A percentile compares a stretch with the other conserved stretches of the same genome.
These are phyloP conservation scores for Abrostola tripartita DNA, from an alignment of 2,888 invertebrate species.

Conservation along the genomic window DNA sequence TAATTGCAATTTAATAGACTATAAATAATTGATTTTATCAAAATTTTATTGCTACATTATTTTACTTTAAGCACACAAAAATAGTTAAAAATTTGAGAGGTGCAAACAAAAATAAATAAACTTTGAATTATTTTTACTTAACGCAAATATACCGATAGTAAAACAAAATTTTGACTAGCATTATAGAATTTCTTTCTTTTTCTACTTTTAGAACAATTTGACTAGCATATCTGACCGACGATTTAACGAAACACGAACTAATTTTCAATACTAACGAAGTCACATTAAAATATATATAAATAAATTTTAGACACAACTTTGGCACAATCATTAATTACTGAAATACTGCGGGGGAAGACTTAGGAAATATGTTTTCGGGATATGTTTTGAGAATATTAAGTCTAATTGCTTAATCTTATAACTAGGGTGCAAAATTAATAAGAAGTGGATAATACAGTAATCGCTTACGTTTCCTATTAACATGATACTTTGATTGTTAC, in stretches of 20 bases:
- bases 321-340: slow-evolving; percentile 82
- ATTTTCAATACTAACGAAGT: slow-evolving; percentile 63
- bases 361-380: slow-evolving; percentile 78
- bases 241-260: slow-evolving; percentile 66
- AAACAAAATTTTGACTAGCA: slow-evolving; percentile 85
- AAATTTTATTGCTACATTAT: slow-evolving; percentile 83
- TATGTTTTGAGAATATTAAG: slow-evolving; percentile 79
- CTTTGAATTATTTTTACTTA: slow-evolving; percentile 60
- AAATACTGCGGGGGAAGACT: slow-evolving; percentile 87
- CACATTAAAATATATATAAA: slow-evolving; percentile 68
- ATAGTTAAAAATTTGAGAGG: slow-evolving; percentile 70
- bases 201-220: slow-evolving; percentile 81
- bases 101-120: slow-evolving; percentile 70
- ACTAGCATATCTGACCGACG: slow-evolving; percentile 80
- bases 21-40: slow-evolving; percentile 88
- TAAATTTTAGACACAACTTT: slow-evolving; percentile 78
- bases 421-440: slow-evolving; percentile 84
- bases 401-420: slow-evolving; percentile 78
- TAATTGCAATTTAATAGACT: slow-evolving; percentile 83
- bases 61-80: slow-evolving; percentile 78
- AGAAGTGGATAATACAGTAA: slow-evolving; percentile 74
- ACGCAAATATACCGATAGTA: slow-evolving; percentile 71
- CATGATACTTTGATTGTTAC: slow-evolving; percentile 57
- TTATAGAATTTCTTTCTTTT: slow-evolving; percentile 69
- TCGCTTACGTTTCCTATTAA: slow-evolving; percentile 61